Evolutionary conservation across 2,888 invertebrate species (phyloP), one percentile per base, ranked within the genome.

Genomic region (Diogma glabrata): DNA sequence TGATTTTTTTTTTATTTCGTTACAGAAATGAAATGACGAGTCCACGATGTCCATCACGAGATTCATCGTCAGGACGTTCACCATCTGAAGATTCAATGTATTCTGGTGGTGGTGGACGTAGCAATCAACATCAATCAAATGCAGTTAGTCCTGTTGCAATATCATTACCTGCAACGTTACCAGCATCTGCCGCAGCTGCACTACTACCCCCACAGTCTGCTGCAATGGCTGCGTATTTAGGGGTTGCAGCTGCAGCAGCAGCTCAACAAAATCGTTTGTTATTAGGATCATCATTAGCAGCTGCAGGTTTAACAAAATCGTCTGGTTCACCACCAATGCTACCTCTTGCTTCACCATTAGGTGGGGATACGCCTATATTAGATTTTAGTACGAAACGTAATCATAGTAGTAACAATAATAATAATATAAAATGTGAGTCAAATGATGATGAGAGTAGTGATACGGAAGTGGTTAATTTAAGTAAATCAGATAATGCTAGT

Each of bases 11-110:
- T 57, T 63, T 66, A 61, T 64, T 74, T 74, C 75, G 72, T 78
- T 79, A 16, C 80, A n/a, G n/a, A n/a, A 88, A 87, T 73, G 87
- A 87, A 71, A 70, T 75, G 63, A 64, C 69, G 52, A 86, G 84
- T 71, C 86, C 87, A 57, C 79, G 87, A 64, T 87, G 87, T 72
- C 81, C 87, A 59, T 88, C 87, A 52, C 78, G 87, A 62, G 87
- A 87, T 65, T 88, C 88, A 53, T 82, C 81, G 56, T 73, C 73
- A 47, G 81, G 81, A 57, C 79, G 85, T 57, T 87, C 86, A 69
- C 84, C 86, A 54, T 84, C 84, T 52, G 80, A 81, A 63, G 86
- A 85, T 67, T 84, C 84, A n/a, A 75, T 82, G 62, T 80, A 82
- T 64, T 83, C 84, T 45, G 82, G 81, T 55, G 76, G 82, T 52